Evolutionary conservation across 2,888 invertebrate genomes (phyloP).

Genomic region (Epinotia demarniana): DNA sequence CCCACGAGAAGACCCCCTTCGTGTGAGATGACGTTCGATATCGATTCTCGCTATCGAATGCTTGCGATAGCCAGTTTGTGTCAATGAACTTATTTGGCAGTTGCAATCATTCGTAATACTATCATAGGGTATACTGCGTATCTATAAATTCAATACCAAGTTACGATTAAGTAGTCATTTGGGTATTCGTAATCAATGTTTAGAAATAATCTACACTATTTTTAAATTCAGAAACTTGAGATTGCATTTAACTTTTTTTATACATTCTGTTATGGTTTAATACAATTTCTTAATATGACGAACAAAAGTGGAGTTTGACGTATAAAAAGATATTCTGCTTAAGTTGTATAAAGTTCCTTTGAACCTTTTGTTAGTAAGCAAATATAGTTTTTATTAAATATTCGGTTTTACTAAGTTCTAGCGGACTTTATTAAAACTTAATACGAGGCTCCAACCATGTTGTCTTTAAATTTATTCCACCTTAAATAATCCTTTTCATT

Average conservation of each 20-base stretch:
- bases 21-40: conserved; percentile 56
- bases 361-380: too few relatives aligned
- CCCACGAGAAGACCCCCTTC: conserved; percentile 82
- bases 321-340: too few relatives aligned
- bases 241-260: not conserved
- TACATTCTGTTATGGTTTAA: not conserved
- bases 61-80: conserved; percentile 27
- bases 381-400: too few relatives aligned
- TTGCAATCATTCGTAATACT: conserved; percentile 4
- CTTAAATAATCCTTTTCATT: too few relatives aligned
- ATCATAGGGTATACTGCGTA: not conserved
- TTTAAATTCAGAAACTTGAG: not conserved
- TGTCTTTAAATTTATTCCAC: not conserved
- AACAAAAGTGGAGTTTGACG: too few relatives aligned
- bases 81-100: conserved; percentile 30
- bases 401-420: too few relatives aligned
- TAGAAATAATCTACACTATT: not conserved
- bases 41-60: conserved; percentile 55
- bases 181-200: not conserved
- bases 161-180: not conserved
- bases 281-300: too few relatives aligned
- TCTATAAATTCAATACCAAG: not conserved
- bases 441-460: not conserved
- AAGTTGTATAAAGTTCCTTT: too few relatives aligned
- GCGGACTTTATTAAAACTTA: too few relatives aligned